Conservation (phyloP, 2,888 invertebrate species). For the Spisula solida region DNA sequence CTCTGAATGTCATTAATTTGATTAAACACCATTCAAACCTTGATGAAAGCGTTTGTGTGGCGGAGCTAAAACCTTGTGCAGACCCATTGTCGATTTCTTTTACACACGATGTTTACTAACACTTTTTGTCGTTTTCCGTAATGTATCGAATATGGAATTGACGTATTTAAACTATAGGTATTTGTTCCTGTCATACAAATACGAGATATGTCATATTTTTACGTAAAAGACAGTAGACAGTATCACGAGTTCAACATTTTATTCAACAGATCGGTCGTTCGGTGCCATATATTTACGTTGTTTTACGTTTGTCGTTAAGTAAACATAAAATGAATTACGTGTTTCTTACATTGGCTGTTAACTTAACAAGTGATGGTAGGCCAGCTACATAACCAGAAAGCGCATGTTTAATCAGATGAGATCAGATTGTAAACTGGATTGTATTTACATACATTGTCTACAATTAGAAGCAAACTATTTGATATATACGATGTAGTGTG, state of each 20-base stretch:
- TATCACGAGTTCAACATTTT: background rate
- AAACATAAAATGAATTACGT: background rate
- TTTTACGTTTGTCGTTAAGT: background rate
- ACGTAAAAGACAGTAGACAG: background rate
- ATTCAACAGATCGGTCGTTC: background rate
- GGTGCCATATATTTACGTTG: background rate
- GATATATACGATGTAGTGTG: no score
- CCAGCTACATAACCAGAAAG: no score
- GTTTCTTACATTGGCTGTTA: no score
- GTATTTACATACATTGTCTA: no score
- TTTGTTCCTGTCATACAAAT: background rate
- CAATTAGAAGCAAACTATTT: no score
- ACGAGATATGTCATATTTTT: background rate
- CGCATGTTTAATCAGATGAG: no score
- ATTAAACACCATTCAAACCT: background rate
- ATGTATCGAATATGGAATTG: background rate
- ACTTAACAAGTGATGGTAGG: no score
- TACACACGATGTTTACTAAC: background rate
- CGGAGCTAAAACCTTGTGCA: background rate
- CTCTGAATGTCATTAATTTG: constrained; percentile 16
- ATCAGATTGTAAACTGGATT: no score
- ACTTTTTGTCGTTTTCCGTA: background rate
- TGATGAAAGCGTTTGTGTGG: background rate
- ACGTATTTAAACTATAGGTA: constrained; percentile 1
- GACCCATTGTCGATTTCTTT: background rate